These are phyloP conservation scores for Metopia argyrocephala DNA, from an alignment of 2,888 invertebrate species.

Conservation along the genomic window DNA sequence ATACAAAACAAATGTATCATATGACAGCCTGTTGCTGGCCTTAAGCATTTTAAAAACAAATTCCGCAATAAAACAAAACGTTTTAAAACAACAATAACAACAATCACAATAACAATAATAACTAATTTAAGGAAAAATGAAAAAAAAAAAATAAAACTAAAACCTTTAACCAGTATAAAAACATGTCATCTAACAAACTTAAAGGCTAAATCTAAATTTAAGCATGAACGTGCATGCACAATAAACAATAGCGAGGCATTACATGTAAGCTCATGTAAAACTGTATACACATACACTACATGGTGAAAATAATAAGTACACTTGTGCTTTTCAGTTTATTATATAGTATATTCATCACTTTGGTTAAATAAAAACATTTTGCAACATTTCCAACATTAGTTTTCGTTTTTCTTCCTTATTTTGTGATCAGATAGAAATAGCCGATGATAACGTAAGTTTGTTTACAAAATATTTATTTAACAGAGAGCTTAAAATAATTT, in stretches of 20 bases:
- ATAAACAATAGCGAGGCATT: background rate
- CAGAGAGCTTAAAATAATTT: no score
- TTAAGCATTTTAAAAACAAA: background rate
- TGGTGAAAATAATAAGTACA: no score
- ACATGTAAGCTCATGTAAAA: background rate
- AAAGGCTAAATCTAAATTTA: slow-evolving; percentile 17
- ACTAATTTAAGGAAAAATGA: background rate
- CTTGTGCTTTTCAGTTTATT: no score
- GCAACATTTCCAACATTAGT: no score
- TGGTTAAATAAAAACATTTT: no score
- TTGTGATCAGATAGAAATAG: no score
- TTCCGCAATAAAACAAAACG: no score
- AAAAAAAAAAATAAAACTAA: background rate
- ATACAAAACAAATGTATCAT: background rate
- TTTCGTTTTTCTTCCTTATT: no score
- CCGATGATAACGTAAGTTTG: no score
- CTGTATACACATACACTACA: no score
- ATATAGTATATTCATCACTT: no score
- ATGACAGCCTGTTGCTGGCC: background rate
- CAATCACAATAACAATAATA: background rate
- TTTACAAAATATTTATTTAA: no score
- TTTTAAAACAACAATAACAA: background rate
- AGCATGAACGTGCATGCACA: slow-evolving; percentile 54
- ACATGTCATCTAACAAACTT: slow-evolving; percentile 35
- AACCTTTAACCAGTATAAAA: slow-evolving; percentile 12